Base-by-base conservation (phyloP, 1,140 invertebrate species). In the Cherax quadricarinatus region DNA sequence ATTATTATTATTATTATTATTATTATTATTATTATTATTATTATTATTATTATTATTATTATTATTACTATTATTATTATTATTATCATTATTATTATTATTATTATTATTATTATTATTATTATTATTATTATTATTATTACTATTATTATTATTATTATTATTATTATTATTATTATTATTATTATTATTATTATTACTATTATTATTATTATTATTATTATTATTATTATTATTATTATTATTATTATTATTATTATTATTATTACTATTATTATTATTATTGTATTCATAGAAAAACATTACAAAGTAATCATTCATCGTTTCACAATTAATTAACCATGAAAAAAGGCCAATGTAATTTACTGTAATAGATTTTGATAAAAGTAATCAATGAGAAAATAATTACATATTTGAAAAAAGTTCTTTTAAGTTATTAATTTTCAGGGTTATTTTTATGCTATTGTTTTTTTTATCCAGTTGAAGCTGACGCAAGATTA, bases 1-100 rank as follows among this genome's bases (percentile, higher is more conserved):
- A 70, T 70, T 70, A 70, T 70, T 70, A 70, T 70, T 70, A 70
- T 70, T 70, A 70, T 70, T 70, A 70, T 70, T 70, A 70, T 70
- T 70, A 70, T 70, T 70, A 70, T 70, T 70, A 70, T 70, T 70
- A 70, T 70, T 70, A 70, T 70, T 70, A 70, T 70, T 3, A 70
- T 70, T 3, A 70, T 70, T 3, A 70, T 70, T 41, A 1, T 41
- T 41, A 41, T 41, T 41, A 41, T 1, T 41, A 41, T 41, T 41
- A 2, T 41, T 41, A 41, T 41, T 70, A 70, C n/a, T 70, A 70
- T 70, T 70, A 70, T 70, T 70, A 70, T 70, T 70, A 70, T 70
- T 70, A 70, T 70, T 70, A 70, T 70, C 3, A 70, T 70, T 70
- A 3, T 70, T n/a, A 3, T 70, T n/a, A n/a, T 70, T 70, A 3